These are phyloP conservation scores for Thereva nobilitata DNA, from an alignment of 2,888 invertebrate species.

Conservation along the genomic window DNA sequence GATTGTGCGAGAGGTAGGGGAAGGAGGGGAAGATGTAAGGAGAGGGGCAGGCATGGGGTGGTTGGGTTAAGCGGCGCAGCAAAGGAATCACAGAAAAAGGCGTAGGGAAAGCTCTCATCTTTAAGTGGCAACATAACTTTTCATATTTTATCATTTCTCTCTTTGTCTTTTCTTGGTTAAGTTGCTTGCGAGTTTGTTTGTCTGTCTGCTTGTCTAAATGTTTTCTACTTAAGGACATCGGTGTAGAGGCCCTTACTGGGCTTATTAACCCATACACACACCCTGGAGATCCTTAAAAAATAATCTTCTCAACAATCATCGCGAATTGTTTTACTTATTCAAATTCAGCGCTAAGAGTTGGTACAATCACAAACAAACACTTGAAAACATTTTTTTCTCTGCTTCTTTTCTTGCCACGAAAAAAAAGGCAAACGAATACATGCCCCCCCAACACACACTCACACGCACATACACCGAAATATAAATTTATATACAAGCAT, in stretches of 20 bases:
- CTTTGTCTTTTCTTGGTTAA: slow-evolving; percentile 21
- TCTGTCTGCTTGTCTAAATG: slow-evolving; percentile 6
- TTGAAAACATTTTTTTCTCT: slow-evolving; percentile 2
- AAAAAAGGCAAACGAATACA: too few species aligned
- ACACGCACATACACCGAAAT: not conserved
- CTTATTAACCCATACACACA: slow-evolving; percentile 31
- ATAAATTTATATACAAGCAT: too few species aligned
- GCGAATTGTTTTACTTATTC: slow-evolving; percentile 34
- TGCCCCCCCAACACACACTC: not conserved
- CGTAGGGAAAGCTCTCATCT: slow-evolving; percentile 32
- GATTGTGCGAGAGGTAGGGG: not conserved
- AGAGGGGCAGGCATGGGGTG: not conserved
- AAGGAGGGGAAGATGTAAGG: not conserved
- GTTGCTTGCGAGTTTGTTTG: slow-evolving; percentile 1
- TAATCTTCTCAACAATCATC: slow-evolving; percentile 32
- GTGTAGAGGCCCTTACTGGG: not conserved
- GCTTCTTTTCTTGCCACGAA: too few species aligned
- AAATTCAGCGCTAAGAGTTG: slow-evolving; percentile 8
- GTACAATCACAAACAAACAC: slow-evolving; percentile 20
- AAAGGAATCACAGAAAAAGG: slow-evolving; percentile 5
- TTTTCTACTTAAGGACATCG: slow-evolving; percentile 16
- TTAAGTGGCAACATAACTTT: slow-evolving; percentile 37
- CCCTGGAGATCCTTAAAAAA: slow-evolving; percentile 28
- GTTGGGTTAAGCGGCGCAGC: not conserved
- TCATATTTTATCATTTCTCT: slow-evolving; percentile 32